Conservation (phyloP, 1,140 invertebrate genomes). For the Drosophila ambigua region DNA sequence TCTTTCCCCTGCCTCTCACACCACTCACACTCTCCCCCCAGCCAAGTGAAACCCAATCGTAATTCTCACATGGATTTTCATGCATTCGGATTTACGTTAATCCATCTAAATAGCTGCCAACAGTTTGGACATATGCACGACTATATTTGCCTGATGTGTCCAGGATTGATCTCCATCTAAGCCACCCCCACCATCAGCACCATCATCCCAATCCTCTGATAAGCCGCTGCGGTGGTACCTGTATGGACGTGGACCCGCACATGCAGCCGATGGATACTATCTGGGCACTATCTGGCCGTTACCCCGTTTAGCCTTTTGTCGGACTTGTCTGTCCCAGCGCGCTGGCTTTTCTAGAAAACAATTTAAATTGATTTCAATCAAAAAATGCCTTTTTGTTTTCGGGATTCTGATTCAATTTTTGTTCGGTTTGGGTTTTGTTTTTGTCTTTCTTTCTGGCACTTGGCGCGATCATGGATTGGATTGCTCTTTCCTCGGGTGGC, state of each 20-base stretch:
- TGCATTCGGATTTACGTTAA: constrained; percentile 67
- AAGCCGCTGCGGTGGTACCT: constrained; percentile 13
- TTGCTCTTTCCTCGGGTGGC: constrained; percentile 48
- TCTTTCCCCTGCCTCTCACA: background rate
- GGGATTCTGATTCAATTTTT: constrained; percentile 58
- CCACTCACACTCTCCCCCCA: no score
- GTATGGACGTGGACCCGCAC: constrained; percentile 37
- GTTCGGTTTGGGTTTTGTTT: constrained; percentile 23
- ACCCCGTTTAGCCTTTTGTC: constrained; percentile 49
- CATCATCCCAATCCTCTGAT: no score
- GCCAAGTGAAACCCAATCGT: constrained; percentile 11
- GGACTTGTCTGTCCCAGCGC: constrained; percentile 40
- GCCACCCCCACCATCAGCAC: background rate
- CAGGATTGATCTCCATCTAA: constrained; percentile 47
- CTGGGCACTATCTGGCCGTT: constrained; percentile 10
- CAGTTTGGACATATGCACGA: constrained; percentile 67
- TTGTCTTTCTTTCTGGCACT: constrained; percentile 47
- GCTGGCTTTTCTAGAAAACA: constrained; percentile 76
- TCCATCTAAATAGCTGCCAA: constrained; percentile 79
- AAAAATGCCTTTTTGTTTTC: constrained; percentile 78
- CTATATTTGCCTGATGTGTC: constrained; percentile 63
- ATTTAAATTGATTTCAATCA: constrained; percentile 83
- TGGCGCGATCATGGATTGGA: constrained; percentile 53
- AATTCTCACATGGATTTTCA: constrained; percentile 71
- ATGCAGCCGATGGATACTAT: constrained; percentile 67